Conservation (phyloP, 35 echinoderm and acorn worm species). For the Diadema setosum region DNA sequence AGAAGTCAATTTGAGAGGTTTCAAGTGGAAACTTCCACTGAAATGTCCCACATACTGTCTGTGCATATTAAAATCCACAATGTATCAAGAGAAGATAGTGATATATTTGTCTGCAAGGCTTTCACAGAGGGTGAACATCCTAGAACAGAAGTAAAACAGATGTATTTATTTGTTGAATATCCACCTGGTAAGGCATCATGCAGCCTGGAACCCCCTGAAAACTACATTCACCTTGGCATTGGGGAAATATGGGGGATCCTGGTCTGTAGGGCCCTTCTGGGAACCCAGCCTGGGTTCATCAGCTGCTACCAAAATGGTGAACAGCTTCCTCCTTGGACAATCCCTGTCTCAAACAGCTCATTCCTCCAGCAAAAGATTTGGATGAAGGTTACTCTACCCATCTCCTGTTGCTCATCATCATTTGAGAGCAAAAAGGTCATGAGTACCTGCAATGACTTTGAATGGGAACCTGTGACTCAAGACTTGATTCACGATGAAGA, state of each 20-base stretch:
- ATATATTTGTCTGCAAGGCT: not conserved
- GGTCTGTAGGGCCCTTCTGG: not conserved
- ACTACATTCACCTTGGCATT: not conserved
- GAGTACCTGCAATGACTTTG: not conserved
- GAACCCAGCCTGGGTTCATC: not conserved
- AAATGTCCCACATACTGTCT: not conserved
- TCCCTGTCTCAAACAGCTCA: not conserved
- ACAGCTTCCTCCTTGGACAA: not conserved
- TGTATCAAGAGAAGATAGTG: not conserved
- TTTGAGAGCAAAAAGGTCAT: not conserved
- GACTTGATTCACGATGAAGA: no score
- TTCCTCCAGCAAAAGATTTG: not conserved
- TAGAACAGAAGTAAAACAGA: no score
- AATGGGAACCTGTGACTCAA: no score
- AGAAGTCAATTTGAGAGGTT: not conserved
- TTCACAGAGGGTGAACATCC: no score
- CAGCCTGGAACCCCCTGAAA: no score
- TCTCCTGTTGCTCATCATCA: not conserved
- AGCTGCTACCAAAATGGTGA: not conserved
- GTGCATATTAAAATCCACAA: not conserved
- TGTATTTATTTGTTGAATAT: not conserved
- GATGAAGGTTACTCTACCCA: not conserved
- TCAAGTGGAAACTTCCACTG: not conserved
- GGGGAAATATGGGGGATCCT: not conserved
- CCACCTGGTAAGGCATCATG: not conserved